A percentile compares a stretch with the other conserved stretches of the same genome.
Conservation (phyloP, 2,888 invertebrate genomes). For the Zaprionus bogoriensis region DNA sequence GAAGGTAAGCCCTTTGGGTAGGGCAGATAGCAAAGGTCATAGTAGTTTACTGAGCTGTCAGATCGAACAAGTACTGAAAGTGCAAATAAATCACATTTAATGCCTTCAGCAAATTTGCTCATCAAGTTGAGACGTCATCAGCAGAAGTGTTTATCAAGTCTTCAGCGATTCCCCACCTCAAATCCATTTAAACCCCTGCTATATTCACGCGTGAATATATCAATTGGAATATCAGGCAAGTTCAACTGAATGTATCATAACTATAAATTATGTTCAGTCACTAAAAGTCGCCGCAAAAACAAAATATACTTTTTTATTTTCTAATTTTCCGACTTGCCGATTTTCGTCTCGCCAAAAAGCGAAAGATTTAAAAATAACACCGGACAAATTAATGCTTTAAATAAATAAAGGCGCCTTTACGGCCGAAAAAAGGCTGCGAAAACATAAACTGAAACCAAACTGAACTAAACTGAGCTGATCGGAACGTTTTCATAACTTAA, state of each 20-base stretch:
- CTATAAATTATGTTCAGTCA: conserved; percentile 69
- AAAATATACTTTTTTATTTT: conserved; percentile 15
- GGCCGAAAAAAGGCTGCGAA: conserved; percentile 30
- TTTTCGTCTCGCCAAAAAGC: conserved; percentile 1
- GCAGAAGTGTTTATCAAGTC: not conserved
- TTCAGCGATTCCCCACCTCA: not conserved
- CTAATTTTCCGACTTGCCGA: conserved; percentile 14
- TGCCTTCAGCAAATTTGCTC: conserved; percentile 14
- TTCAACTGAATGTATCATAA: conserved; percentile 64
- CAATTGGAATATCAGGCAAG: conserved; percentile 44
- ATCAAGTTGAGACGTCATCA: not conserved
- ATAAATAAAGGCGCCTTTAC: conserved; percentile 59
- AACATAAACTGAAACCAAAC: too few species aligned
- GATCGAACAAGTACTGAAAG: not conserved
- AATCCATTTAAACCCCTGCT: conserved; percentile 7
- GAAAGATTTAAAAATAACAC: conserved; percentile 61
- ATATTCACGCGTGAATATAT: conserved; percentile 18
- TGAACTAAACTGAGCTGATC: too few species aligned
- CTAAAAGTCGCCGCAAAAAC: conserved; percentile 60
- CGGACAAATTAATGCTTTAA: conserved; percentile 70
- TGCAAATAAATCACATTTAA: conserved; percentile 14
- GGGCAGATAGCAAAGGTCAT: conserved; percentile 36
- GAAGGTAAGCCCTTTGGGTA: not conserved
- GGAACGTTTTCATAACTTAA: conserved; percentile 32
- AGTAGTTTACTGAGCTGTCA: not conserved